phyloP scores from a whole-genome alignment of 2,797 vertebrate species.

The Alca torda region DNA sequence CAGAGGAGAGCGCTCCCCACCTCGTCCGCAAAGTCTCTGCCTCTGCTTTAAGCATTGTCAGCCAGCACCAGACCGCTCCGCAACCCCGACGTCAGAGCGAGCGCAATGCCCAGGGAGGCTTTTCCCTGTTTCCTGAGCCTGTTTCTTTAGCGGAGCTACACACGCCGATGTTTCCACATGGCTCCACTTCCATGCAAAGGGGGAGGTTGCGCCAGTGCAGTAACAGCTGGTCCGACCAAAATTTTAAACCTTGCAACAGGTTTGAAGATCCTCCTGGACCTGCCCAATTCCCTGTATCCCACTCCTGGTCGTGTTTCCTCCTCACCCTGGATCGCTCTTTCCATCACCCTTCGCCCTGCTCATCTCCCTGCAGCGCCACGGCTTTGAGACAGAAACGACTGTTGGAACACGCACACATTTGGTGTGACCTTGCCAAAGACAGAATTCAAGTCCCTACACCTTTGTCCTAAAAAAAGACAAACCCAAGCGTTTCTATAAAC shows the following conservation, averaged over 20 bases:
- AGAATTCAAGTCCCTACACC: background rate
- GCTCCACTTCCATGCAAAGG: background rate
- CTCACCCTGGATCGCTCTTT: rapidly evolving
- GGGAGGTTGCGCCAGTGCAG: rapidly evolving
- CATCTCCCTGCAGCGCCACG: background rate
- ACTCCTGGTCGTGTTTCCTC: background rate
- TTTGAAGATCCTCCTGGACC: background rate
- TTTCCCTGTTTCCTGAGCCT: background rate
- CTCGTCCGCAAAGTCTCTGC: background rate
- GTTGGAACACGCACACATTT: rapidly evolving
- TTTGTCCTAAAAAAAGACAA: background rate
- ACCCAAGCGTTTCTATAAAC: background rate
- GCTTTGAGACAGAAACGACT: background rate
- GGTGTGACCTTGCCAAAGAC: background rate
- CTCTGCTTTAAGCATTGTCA: background rate
- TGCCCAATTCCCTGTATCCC: background rate
- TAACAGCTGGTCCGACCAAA: background rate
- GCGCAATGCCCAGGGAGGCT: background rate
- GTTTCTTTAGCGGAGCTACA: background rate
- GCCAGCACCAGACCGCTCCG: background rate
- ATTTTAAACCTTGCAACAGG: background rate
- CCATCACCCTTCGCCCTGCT: background rate
- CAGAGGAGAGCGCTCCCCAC: background rate
- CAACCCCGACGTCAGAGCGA: background rate
- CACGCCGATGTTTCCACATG: no score